Evolutionary conservation across 2,888 invertebrate genomes (phyloP).

Genomic region (Drymonia ruficornis): DNA sequence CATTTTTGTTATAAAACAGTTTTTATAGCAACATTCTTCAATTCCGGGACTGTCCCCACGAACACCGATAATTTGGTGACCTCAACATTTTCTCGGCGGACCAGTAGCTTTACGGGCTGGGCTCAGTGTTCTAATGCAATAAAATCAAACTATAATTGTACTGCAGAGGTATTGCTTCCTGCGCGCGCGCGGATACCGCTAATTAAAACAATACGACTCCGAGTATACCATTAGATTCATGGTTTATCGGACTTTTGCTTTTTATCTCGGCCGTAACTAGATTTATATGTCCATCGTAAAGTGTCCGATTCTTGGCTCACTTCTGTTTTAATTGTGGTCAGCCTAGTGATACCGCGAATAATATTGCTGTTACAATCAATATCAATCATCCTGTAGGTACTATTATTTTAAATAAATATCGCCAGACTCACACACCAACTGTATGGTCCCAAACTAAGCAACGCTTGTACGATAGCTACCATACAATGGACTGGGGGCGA

Average conservation of each 20-base stretch:
- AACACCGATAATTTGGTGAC: neutral
- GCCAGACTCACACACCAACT: too few relatives aligned
- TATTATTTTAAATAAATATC: too few relatives aligned
- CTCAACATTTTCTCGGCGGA: neutral
- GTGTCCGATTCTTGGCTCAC: neutral
- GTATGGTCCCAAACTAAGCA: too few relatives aligned
- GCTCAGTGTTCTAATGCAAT: neutral
- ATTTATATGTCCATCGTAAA: neutral
- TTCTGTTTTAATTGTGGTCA: neutral
- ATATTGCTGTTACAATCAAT: too few relatives aligned
- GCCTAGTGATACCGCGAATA: too few relatives aligned
- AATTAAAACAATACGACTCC: slow-evolving; percentile 3
- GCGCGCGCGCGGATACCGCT: slow-evolving; percentile 3
- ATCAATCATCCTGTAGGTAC: too few relatives aligned
- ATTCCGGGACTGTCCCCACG: neutral
- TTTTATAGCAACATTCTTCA: neutral
- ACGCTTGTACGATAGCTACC: too few relatives aligned
- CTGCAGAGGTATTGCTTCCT: slow-evolving; percentile 6
- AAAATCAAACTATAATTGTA: slow-evolving; percentile 6
- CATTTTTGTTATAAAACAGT: too few relatives aligned
- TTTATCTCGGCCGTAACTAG: neutral
- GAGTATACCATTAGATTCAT: neutral
- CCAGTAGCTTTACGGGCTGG: slow-evolving; percentile 1
- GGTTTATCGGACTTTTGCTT: slow-evolving; percentile 2
- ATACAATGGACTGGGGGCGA: too few relatives aligned